Evolutionary conservation across 2,888 invertebrate species (phyloP).

Genomic region (Sturmia bella): DNA sequence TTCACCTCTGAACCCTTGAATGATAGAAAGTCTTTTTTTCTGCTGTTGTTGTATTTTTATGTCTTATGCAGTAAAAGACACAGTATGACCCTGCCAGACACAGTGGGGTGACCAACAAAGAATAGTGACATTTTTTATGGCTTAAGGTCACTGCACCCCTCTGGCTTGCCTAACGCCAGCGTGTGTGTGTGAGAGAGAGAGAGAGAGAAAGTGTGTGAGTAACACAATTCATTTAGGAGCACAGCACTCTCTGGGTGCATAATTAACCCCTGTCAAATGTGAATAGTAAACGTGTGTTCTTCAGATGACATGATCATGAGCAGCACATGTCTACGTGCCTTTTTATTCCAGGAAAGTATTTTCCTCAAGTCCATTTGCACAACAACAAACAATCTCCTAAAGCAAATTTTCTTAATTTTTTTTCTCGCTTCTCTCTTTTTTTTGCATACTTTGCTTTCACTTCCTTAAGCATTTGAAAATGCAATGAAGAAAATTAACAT

Average conservation of each 20-base stretch:
- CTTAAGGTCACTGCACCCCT: slow-evolving; percentile 66
- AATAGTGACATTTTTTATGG: slow-evolving; percentile 7
- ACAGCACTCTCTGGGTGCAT: slow-evolving; percentile 30
- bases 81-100: slow-evolving; percentile 35
- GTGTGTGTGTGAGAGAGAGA: not conserved
- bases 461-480: slow-evolving; percentile 26
- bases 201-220: not conserved
- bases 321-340: slow-evolving; percentile 28
- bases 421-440: not conserved
- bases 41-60: not conserved
- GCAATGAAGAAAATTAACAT: slow-evolving; percentile 58
- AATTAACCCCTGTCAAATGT: slow-evolving; percentile 59
- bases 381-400: not conserved
- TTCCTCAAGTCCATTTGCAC: slow-evolving; percentile 34
- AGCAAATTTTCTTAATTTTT: slow-evolving; percentile 20
- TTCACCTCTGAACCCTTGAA: slow-evolving; percentile 51
- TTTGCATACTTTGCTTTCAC: slow-evolving; percentile 63
- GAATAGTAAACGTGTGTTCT: slow-evolving; percentile 14
- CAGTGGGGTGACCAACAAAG: slow-evolving; percentile 46
- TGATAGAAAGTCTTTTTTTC: slow-evolving; percentile 1
- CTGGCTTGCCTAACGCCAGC: slow-evolving; percentile 35
- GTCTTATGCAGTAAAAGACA: slow-evolving; percentile 3
- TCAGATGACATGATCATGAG: slow-evolving; percentile 17
- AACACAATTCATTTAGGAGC: slow-evolving; percentile 17
- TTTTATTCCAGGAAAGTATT: slow-evolving; percentile 28